Evolutionary conservation across 2,797 vertebrate species (phyloP), one percentile per base, ranked within the genome.

Genomic region (Thamnophis elegans): DNA sequence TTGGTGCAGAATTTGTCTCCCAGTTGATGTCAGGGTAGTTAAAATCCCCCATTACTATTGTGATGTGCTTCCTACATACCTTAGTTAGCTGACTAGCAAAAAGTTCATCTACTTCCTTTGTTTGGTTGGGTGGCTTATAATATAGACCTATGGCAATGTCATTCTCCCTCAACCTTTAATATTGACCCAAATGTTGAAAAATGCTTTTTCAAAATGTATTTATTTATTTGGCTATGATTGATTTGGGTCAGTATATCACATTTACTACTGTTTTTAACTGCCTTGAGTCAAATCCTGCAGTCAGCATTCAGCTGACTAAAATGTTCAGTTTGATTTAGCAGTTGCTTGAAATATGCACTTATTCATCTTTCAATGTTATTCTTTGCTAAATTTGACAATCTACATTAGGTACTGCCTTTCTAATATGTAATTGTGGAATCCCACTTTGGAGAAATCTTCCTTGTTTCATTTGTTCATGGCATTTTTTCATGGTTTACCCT

Each of bases 241-340:
- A 95, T 95, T 94, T 95, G 94, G 94, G 85, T 92, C 91, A 56
- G 55, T 91, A 42, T 95, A 90, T 95, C 90, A 94, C 94, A 95
- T 95, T 93, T 95, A 90, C 95, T 94, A 88, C 93, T 51, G 42
- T 94, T 95, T 32, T 94, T 91, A 95, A 92, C 86, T 96, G 91
- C 86, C 25, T 95, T 0, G 0, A 94, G 94, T 58, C 89, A 90
- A 82, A 88, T 95, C 53, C 91, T 92, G 59, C 58, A 91, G 62
- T 68, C 78, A 91, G 90, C 91, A 93, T 95, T 95, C 93, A 94
- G 3, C 94, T 93, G 88, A 90, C 94, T 1, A 7, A 96, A 93
- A 95, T 87, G 88, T 0, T 0, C 42, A 89, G 62, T 73, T 85
- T 95, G 28, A 92, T 96, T 95, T 89, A 25, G 95, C 90, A 86